phyloP scores from a whole-genome alignment of 1,140 invertebrate species.

The Limonius californicus region DNA sequence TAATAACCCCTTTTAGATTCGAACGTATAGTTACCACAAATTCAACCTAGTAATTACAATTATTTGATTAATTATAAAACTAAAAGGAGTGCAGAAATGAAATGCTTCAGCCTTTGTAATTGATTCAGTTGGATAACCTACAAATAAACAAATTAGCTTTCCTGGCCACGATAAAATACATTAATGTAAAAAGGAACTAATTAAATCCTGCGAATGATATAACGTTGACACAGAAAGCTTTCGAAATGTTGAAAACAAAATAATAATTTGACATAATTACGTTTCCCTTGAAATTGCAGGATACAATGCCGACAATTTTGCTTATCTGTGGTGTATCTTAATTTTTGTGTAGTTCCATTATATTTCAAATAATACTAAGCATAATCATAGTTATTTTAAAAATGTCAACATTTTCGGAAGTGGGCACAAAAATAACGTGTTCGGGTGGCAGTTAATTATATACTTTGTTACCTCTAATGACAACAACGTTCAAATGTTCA shows the following conservation, averaged over 20 bases:
- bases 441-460: conserved; percentile 4
- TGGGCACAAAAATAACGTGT: background rate
- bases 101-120: too few relatives aligned
- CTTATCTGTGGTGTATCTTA: conserved; percentile 34
- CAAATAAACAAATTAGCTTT: too few relatives aligned
- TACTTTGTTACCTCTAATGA: conserved; percentile 14
- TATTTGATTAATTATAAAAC: too few relatives aligned
- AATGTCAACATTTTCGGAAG: conserved; percentile 32
- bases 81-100: too few relatives aligned
- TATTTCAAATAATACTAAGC: conserved; percentile 21
- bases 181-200: too few relatives aligned
- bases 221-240: too few relatives aligned
- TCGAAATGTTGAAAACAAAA: conserved; percentile 4
- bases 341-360: conserved; percentile 29
- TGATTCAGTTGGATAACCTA: too few relatives aligned
- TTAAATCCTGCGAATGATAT: too few relatives aligned
- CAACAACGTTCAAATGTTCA: conserved; percentile 1
- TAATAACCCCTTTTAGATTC: too few relatives aligned
- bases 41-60: too few relatives aligned
- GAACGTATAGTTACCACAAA: too few relatives aligned
- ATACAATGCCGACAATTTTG: conserved; percentile 28
- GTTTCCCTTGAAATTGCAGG: conserved; percentile 21
- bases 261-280: conserved; percentile 20
- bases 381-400: conserved; percentile 24
- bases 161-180: too few relatives aligned